Percentiles rank a stretch among this genome's conserved stretches.
These are phyloP conservation scores for Tringa solitaria DNA, from an alignment of 2,113 vertebrate genomes.

Conservation along the genomic window DNA sequence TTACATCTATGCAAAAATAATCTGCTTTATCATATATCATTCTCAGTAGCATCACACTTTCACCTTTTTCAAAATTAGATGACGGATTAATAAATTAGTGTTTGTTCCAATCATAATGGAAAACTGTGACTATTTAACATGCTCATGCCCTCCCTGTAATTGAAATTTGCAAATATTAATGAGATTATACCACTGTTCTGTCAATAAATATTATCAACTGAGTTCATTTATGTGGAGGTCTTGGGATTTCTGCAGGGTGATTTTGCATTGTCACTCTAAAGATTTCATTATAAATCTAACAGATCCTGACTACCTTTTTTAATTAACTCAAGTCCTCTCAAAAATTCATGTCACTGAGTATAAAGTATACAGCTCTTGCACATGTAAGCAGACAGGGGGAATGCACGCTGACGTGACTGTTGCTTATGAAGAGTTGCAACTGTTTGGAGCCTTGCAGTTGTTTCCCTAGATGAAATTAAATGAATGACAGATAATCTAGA, in stretches of 20 bases:
- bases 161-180: conserved; percentile 62
- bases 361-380: background rate
- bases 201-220: conserved; percentile 53
- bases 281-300: conserved; percentile 6
- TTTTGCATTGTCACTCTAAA: conserved; percentile 16
- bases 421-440: background rate
- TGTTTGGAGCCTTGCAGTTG: background rate
- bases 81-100: background rate
- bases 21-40: background rate
- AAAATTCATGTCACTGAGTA: background rate
- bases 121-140: conserved; percentile 2
- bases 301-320: background rate
- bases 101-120: conserved; percentile 20
- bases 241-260: conserved; percentile 35
- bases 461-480: background rate
- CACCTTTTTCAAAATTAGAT: conserved; percentile 7
- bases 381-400: background rate
- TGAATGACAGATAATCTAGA: background rate
- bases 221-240: conserved; percentile 11
- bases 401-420: background rate
- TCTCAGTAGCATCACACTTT: background rate
- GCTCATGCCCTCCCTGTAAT: conserved; percentile 17
- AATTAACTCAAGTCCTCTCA: conserved; percentile 47
- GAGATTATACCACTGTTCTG: conserved; percentile 25
- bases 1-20: background rate